phyloP scores from a whole-genome alignment of 1,140 invertebrate species.

The Aphelinus atriplicis region DNA sequence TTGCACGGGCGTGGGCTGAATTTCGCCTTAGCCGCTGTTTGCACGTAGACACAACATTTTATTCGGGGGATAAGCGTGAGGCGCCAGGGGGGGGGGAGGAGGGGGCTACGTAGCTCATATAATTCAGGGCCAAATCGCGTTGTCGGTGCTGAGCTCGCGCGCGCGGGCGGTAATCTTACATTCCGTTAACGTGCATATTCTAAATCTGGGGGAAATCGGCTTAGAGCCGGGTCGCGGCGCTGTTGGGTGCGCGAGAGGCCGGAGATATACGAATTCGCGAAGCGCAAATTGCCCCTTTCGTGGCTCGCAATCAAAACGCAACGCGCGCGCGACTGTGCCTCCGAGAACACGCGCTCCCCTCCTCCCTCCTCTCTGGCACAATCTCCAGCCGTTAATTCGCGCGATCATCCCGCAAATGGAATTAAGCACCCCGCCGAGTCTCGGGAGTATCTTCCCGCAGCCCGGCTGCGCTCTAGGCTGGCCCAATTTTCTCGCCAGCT shows the following conservation, averaged over 20 bases:
- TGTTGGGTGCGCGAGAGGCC: neutral
- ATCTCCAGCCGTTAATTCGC: constrained; percentile 24
- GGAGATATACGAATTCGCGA: neutral
- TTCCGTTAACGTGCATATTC: neutral
- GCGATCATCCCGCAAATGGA: constrained; percentile 25
- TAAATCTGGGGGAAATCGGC: constrained; percentile 7
- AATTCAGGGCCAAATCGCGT: too few relatives aligned
- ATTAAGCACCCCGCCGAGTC: neutral
- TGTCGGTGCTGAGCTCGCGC: too few relatives aligned
- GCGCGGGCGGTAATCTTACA: neutral
- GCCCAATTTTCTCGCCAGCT: neutral
- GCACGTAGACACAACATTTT: too few relatives aligned
- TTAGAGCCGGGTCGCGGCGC: neutral
- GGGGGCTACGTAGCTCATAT: too few relatives aligned
- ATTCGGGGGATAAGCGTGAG: too few relatives aligned
- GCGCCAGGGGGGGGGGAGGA: too few relatives aligned
- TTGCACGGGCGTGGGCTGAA: too few relatives aligned
- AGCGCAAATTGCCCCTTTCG: constrained; percentile 14
- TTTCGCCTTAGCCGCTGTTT: too few relatives aligned
- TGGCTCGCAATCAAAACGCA: constrained; percentile 26
- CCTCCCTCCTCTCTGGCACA: constrained; percentile 3
- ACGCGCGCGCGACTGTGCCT: constrained; percentile 1
- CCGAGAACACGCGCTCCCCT: neutral
- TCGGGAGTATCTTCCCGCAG: neutral
- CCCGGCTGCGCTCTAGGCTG: neutral